Evolutionary conservation across 2,888 invertebrate genomes (phyloP).

Genomic region (Mythimna impura): DNA sequence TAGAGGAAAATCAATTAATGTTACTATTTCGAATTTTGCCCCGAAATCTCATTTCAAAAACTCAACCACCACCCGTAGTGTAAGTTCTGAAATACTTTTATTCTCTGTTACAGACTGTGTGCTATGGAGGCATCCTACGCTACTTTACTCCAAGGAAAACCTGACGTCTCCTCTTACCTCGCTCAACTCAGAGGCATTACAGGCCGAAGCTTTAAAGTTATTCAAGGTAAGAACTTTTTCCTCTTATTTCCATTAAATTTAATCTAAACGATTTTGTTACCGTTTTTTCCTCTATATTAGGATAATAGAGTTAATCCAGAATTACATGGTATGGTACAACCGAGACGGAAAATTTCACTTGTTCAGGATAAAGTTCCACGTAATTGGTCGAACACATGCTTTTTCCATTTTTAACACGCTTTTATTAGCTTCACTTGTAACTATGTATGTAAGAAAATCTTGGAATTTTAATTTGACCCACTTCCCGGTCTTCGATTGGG

Average conservation of each 20-base stretch:
- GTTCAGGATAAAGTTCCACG: no score
- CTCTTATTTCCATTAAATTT: background rate
- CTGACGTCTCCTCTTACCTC: constrained; percentile 97
- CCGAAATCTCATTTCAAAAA: background rate
- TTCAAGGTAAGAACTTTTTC: constrained; percentile 93
- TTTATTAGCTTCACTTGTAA: no score
- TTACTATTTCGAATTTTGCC: background rate
- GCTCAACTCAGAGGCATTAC: constrained; percentile 96
- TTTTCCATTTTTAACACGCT: no score
- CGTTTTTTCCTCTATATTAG: no score
- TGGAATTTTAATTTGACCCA: no score
- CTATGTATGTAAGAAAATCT: no score
- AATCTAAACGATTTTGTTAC: background rate
- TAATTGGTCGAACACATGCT: no score
- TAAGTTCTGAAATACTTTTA: background rate
- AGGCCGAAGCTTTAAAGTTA: constrained; percentile 97
- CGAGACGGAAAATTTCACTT: no score
- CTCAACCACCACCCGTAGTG: background rate
- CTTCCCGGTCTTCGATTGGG: no score
- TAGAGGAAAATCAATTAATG: no score
- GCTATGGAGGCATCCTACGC: constrained; percentile 97
- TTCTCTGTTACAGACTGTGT: constrained; percentile 92
- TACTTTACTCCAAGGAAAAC: constrained; percentile 97
- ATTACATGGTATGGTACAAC: background rate
- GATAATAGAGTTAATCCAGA: background rate